Base-by-base conservation (phyloP, 2,888 invertebrate species). In the Calephelis perditalis region DNA sequence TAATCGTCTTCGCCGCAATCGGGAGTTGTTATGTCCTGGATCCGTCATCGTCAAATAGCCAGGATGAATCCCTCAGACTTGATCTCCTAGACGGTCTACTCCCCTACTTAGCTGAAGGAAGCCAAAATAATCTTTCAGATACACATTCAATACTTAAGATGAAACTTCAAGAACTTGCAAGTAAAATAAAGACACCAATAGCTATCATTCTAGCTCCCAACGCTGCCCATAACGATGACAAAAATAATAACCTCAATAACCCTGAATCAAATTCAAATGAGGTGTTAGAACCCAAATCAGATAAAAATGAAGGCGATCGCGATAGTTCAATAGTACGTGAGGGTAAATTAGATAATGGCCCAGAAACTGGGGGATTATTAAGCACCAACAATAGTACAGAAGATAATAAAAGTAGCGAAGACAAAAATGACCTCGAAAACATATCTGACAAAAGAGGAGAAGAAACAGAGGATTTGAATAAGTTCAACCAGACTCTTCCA, bases 111-210 rank as follows among this genome's bases (percentile, higher is more conserved):
- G 52, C 52, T 35, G 52, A 52, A 52, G 52, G 3, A 6, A 52
- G 10, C 5, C 52, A 52, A 5, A 26, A 52, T 6, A 52, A 52
- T 11, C 26, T 52, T 0, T 9, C 52, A 11, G 52, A 52, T 10
- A 5, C 26, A 26, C 26, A 52, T 7, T 10, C 52, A 6, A 52
- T 35, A 26, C 35, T 26, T 11, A 52, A 52, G 7, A 35, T 26
- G 10, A 52, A 52, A 7, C 52, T 52, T 11, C 0, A 35, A 52
- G 52, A 52, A 11, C 10, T 52, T 11, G 26, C 15, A 52, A 52
- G 26, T 15, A 52, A 52, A 35, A 35, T 52, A 52, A 52, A 52
- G 26, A 52, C 26, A 9, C 52, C 52, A 35, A 35, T 52, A 11
- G 52, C 52, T 6, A 52, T 52, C 26, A 52, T 52, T 35, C 11